Percentiles rank a stretch among this genome's conserved stretches.
phyloP scores from a whole-genome alignment of 2,797 vertebrate species.

The Sebastes kiyomatsui region DNA sequence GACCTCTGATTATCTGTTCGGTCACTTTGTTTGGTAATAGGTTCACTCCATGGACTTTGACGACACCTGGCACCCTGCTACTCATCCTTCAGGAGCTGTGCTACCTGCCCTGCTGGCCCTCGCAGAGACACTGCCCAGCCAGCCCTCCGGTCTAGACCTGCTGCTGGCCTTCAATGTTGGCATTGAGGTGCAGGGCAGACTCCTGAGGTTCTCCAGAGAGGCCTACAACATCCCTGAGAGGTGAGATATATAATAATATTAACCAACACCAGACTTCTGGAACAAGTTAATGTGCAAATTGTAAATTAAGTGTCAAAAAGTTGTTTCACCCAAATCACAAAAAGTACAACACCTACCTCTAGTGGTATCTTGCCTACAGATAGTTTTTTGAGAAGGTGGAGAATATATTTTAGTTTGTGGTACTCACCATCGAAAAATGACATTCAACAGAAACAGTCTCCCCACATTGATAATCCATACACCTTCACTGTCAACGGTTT shows the following conservation, averaged over 20 bases:
- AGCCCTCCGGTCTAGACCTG: constrained; percentile 88
- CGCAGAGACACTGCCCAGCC: constrained; percentile 82
- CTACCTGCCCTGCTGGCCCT: constrained; percentile 89
- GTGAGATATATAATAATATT: constrained; percentile 63
- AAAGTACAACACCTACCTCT: constrained; percentile 7
- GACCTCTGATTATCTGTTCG: background rate
- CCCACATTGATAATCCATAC: background rate
- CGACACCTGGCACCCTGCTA: constrained; percentile 96
- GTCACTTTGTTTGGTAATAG: constrained; percentile 63
- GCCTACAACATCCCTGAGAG: constrained; percentile 92
- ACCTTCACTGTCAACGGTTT: background rate
- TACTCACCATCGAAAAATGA: background rate
- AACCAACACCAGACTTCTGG: background rate
- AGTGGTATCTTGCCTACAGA: background rate
- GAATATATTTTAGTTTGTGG: background rate
- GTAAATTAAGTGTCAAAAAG: background rate
- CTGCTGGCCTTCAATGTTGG: constrained; percentile 94
- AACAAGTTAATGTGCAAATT: background rate
- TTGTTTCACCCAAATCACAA: background rate
- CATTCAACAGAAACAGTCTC: background rate
- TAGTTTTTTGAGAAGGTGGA: background rate
- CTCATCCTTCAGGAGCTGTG: constrained; percentile 92
- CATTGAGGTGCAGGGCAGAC: constrained; percentile 91
- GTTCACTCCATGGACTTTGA: constrained; percentile 98
- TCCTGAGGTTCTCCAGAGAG: constrained; percentile 91